Evolutionary conservation across 2,888 invertebrate species (phyloP).

Genomic region (Drosophila limbata): DNA sequence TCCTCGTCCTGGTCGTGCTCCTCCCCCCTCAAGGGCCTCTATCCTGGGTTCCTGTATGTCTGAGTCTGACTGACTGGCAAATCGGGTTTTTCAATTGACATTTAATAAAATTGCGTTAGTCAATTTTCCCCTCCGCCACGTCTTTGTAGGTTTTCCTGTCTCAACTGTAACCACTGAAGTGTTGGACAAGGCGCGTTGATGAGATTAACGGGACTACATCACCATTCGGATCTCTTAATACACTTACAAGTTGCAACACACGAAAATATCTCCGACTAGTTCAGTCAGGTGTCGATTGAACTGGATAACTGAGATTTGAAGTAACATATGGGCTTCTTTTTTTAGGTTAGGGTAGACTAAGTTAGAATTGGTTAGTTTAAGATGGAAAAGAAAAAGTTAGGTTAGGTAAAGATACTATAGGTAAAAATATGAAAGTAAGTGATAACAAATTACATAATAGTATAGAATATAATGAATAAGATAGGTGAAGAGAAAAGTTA

Average conservation of each 20-base stretch:
- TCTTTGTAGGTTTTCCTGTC: background rate
- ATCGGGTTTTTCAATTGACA: constrained; percentile 74
- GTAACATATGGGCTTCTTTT: background rate
- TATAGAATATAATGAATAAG: too few species aligned
- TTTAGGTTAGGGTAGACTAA: background rate
- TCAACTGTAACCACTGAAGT: constrained; percentile 37
- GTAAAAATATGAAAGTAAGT: too few species aligned
- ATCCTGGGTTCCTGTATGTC: constrained; percentile 8
- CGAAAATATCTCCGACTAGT: background rate
- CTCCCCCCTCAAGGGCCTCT: background rate
- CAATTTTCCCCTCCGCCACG: background rate
- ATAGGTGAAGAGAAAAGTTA: too few species aligned
- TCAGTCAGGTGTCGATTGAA: background rate
- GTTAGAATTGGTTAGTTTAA: too few species aligned
- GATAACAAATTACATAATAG: too few species aligned
- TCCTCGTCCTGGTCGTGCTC: background rate
- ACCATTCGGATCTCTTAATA: constrained; percentile 6
- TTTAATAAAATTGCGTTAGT: constrained; percentile 71
- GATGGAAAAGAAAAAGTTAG: too few species aligned
- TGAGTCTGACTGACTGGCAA: constrained; percentile 59
- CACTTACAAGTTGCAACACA: constrained; percentile 19
- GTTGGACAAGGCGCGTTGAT: constrained; percentile 54
- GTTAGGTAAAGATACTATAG: too few species aligned
- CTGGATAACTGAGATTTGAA: background rate
- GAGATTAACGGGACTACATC: constrained; percentile 49